phyloP scores from a whole-genome alignment of 1,140 invertebrate species.

The Planococcus citri region DNA sequence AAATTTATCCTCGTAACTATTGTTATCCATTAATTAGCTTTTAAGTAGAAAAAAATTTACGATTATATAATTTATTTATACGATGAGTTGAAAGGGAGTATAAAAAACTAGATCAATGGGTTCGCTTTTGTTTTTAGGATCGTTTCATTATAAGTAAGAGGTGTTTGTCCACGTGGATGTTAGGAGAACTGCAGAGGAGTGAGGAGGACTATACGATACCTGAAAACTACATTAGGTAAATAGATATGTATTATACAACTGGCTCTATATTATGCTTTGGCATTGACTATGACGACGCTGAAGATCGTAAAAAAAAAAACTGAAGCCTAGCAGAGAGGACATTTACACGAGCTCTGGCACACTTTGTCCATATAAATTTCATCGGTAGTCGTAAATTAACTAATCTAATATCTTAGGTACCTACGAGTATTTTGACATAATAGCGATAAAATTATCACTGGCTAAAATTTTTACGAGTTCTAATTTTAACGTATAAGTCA shows the following conservation, averaged over 20 bases:
- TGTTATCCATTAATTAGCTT: neutral
- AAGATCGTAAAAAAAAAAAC: neutral
- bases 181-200: too few species aligned
- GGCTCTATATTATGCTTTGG: neutral
- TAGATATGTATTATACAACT: too few species aligned
- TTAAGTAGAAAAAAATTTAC: neutral
- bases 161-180: too few species aligned
- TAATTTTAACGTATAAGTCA: neutral
- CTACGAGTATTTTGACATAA: neutral
- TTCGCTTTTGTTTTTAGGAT: too few species aligned
- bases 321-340: neutral
- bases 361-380: neutral
- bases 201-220: too few species aligned
- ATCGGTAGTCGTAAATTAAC: neutral
- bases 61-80: neutral
- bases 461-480: neutral
- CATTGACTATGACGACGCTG: neutral
- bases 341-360: neutral
- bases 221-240: too few species aligned
- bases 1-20: neutral
- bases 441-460: neutral
- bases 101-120: too few species aligned
- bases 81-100: too few species aligned
- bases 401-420: neutral
- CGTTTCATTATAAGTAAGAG: too few species aligned